Evolutionary conservation across 2,888 invertebrate species (phyloP), one percentile per base, ranked within the genome.

Genomic region (Graphium colonna): DNA sequence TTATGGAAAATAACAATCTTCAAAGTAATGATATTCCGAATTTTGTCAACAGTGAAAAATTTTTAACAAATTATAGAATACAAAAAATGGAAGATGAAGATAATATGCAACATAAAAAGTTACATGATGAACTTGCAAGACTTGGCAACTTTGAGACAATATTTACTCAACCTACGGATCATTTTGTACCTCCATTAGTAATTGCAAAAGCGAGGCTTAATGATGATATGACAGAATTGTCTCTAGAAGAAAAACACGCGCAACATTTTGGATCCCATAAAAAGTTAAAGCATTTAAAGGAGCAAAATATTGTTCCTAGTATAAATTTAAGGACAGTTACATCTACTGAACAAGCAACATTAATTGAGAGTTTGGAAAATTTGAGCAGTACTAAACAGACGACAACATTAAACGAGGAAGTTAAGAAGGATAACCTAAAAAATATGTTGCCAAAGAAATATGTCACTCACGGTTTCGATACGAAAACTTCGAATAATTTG

Each of bases 171-270:
- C 83, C 89, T 1, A 82, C 89, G 8, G 90, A 90, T 60, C 90
- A 90, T 61, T 90, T 90, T 62, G 78, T 90, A 18, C 90, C 90
- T 3, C 90, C 90, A 2, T 62, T 90, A 21, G 90, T 90, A 1
- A 90, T 90, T 86, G 90, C 90, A 18, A 90, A 89, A 61, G 82
- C 90, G 46, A 90, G 82, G 72, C 73, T 88, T 18, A 84, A 83
- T 59, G 81, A 90, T 56, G 90, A 90, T 51, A 89, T 90, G 90
- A 88, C 79, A 21, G 87, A 89, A 42, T 68, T 90, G 57, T 88
- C 90, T 3, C 67, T 90, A 65, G 73, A 89, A 77, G 83, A 87
- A 77, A 82, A 90, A 74, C 77, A 86, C 69, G 82, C 84, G 16
- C 84, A 91, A 69, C 82, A 85, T 64, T 58, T 84, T 31, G 79